These are phyloP conservation scores for Listronotus oregonensis DNA, from an alignment of 1,140 invertebrate species.

Conservation along the genomic window DNA sequence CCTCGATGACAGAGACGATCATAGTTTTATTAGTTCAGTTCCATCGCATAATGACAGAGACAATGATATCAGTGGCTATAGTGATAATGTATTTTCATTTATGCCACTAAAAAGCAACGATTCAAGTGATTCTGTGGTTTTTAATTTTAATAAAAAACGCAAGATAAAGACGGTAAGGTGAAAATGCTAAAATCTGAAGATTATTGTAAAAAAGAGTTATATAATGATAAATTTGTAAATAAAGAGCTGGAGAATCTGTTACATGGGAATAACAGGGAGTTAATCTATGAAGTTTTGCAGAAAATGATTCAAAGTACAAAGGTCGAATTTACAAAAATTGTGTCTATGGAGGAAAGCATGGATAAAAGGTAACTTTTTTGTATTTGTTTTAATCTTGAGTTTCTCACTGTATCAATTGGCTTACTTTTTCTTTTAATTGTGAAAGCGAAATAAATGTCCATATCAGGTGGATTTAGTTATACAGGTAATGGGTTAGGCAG, in stretches of 20 bases:
- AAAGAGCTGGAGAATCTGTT: neutral
- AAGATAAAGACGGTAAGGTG: neutral
- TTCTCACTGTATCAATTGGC: no score
- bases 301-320: conserved; percentile 11
- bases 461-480: no score
- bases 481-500: no score
- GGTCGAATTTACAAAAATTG: conserved; percentile 9
- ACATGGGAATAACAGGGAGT: conserved; percentile 10
- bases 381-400: no score
- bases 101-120: neutral
- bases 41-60: no score
- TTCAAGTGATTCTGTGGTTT: conserved; percentile 3
- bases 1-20: no score
- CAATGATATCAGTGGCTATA: neutral
- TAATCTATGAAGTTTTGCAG: conserved; percentile 8
- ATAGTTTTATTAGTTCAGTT: neutral
- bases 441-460: no score
- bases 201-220: neutral
- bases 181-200: neutral
- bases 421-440: no score
- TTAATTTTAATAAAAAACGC: conserved; percentile 3
- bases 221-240: neutral
- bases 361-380: neutral
- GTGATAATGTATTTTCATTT: neutral
- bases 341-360: neutral